A percentile compares a stretch with the other conserved stretches of the same genome.
Conservation (phyloP, 1,140 invertebrate species). For the Tetraneura akinire region DNA sequence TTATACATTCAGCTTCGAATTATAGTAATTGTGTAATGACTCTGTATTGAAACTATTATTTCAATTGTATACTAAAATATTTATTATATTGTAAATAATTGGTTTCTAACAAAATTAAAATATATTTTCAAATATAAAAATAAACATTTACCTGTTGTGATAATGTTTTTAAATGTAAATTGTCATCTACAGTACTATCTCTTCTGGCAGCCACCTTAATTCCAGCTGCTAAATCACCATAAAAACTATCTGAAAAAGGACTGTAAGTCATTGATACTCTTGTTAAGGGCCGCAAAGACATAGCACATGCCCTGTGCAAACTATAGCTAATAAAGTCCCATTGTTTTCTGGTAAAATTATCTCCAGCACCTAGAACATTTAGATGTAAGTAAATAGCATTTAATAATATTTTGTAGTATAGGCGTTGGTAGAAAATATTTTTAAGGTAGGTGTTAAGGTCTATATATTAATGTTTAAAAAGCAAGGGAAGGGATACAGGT, state of each 20-base stretch:
- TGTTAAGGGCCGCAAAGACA: conserved; percentile 79
- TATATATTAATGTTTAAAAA: no score
- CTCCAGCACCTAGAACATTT: conserved; percentile 78
- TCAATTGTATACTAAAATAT: no score
- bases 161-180: conserved; percentile 78
- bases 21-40: no score
- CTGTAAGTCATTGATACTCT: conserved; percentile 86
- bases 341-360: conserved; percentile 74
- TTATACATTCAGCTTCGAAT: no score
- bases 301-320: conserved; percentile 77
- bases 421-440: no score
- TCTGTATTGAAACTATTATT: no score
- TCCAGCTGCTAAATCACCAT: conserved; percentile 81
- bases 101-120: no score
- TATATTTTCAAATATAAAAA: no score
- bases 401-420: no score
- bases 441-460: no score
- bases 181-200: conserved; percentile 79
- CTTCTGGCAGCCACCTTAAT: conserved; percentile 89
- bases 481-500: no score
- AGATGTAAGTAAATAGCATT: conserved; percentile 62
- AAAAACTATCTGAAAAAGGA: conserved; percentile 87
- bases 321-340: conserved; percentile 82
- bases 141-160: conserved; percentile 72
- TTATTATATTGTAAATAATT: no score